A percentile compares a stretch with the other conserved stretches of the same genome.
Evolutionary conservation across 2,113 vertebrate genomes (phyloP).

Genomic region (Urocynchramus pylzowi): DNA sequence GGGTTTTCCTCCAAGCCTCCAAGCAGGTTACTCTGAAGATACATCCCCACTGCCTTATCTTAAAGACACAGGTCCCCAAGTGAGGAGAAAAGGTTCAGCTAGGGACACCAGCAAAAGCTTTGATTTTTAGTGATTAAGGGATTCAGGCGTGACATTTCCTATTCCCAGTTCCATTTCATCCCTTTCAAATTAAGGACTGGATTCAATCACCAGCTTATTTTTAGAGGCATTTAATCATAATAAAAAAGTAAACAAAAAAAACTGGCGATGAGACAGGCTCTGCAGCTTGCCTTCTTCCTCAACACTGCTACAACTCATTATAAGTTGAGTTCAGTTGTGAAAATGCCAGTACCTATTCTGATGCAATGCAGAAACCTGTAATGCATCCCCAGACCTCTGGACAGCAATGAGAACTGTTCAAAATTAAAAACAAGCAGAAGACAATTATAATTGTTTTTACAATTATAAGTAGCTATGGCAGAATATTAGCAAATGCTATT

Average conservation of each 20-base stretch:
- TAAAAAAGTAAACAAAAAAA: not conserved
- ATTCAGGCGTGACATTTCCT: not conserved
- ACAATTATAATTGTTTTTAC: not conserved
- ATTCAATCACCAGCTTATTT: conserved; percentile 20
- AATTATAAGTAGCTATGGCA: not conserved
- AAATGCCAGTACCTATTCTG: not conserved
- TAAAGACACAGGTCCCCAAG: not conserved
- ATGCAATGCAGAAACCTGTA: not conserved
- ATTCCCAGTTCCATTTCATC: not conserved
- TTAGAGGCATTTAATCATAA: conserved; percentile 19
- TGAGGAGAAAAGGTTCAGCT: not conserved
- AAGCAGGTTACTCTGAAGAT: not conserved
- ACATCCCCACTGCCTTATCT: not conserved
- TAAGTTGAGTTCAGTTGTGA: not conserved
- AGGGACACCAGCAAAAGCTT: not conserved
- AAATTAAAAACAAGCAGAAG: not conserved
- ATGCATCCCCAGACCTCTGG: not conserved
- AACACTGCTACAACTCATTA: not conserved
- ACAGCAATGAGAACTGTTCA: not conserved
- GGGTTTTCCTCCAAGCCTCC: not conserved
- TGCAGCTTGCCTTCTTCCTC: not conserved
- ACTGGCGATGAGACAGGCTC: not conserved
- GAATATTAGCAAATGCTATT: not conserved
- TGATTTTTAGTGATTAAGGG: not conserved
- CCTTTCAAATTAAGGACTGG: conserved; percentile 5